These are phyloP conservation scores for Trachymyrmex cornetzi DNA, from an alignment of 1,140 invertebrate species.

Conservation along the genomic window DNA sequence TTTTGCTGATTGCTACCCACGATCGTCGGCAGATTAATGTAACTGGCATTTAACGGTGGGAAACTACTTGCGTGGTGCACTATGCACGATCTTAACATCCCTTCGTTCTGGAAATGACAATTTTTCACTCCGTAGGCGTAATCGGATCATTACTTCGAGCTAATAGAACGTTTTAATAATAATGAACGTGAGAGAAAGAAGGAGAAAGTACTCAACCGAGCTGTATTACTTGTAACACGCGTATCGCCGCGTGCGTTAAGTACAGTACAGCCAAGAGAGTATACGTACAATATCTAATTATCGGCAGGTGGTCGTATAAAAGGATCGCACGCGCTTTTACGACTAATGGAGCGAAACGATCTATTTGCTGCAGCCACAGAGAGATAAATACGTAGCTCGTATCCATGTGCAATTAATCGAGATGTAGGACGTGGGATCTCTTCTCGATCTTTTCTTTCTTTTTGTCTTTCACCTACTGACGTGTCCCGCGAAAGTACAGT, in stretches of 20 bases:
- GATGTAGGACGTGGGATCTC: background rate
- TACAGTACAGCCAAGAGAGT: background rate
- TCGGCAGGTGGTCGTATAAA: conserved; percentile 42
- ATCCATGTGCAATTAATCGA: conserved; percentile 32
- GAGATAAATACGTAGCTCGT: conserved; percentile 4
- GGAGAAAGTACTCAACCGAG: background rate
- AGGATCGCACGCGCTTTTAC: conserved; percentile 62
- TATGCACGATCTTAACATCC: conserved; percentile 11
- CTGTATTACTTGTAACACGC: background rate
- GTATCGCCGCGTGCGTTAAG: background rate
- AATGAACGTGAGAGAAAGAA: background rate
- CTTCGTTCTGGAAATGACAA: conserved; percentile 33
- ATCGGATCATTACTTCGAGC: conserved; percentile 38
- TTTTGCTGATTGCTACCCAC: conserved; percentile 34
- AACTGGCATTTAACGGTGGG: conserved; percentile 10
- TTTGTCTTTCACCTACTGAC: background rate
- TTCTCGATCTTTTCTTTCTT: conserved; percentile 30
- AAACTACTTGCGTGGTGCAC: conserved; percentile 31
- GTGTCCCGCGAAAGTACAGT: background rate
- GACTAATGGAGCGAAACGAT: conserved; percentile 72
- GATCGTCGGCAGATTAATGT: conserved; percentile 24
- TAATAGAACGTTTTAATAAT: conserved; percentile 60
- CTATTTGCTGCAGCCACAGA: conserved; percentile 29
- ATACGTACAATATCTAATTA: conserved; percentile 57
- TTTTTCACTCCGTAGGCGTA: conserved; percentile 29